phyloP scores from a whole-genome alignment of 1,140 invertebrate genomes.

The Ceratina australensis region DNA sequence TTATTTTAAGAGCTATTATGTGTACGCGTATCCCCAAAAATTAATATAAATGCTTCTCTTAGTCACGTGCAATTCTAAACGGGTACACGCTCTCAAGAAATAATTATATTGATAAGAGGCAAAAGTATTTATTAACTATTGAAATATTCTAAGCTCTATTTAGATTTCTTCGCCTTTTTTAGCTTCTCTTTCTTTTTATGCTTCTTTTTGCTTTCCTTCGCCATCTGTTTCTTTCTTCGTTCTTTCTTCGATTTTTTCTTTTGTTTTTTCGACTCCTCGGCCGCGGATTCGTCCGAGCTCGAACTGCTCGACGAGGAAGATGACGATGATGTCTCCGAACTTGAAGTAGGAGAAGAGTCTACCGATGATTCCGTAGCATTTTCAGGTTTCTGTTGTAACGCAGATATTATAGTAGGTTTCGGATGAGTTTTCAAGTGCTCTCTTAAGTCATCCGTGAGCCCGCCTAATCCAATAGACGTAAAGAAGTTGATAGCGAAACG shows the following conservation, averaged over 20 bases:
- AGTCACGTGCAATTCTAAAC: neutral
- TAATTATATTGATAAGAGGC: neutral
- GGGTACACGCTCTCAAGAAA: neutral
- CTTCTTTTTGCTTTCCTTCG: conserved; percentile 53
- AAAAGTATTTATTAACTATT: conserved; percentile 9
- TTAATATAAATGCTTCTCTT: neutral
- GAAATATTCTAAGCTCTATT: neutral
- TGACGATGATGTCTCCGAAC: conserved; percentile 49
- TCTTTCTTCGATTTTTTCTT: conserved; percentile 48
- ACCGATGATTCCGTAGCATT: conserved; percentile 36
- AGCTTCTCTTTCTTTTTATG: conserved; percentile 47
- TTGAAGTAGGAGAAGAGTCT: conserved; percentile 53
- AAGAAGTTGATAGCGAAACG: conserved; percentile 99
- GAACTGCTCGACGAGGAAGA: conserved; percentile 20
- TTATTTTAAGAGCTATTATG: neutral
- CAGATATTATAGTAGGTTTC: conserved; percentile 56
- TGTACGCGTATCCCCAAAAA: neutral
- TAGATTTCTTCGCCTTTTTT: conserved; percentile 31
- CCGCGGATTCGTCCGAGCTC: conserved; percentile 35
- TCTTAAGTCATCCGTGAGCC: conserved; percentile 95
- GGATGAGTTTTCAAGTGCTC: conserved; percentile 90
- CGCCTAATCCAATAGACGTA: conserved; percentile 98
- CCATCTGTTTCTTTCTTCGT: conserved; percentile 40
- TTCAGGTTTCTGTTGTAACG: conserved; percentile 41
- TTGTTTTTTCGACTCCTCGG: conserved; percentile 24